A percentile compares a stretch with the other conserved stretches of the same genome.
Conservation (phyloP, 53 echinoderm and acorn worm genomes). For the Echinarachnius parma region DNA sequence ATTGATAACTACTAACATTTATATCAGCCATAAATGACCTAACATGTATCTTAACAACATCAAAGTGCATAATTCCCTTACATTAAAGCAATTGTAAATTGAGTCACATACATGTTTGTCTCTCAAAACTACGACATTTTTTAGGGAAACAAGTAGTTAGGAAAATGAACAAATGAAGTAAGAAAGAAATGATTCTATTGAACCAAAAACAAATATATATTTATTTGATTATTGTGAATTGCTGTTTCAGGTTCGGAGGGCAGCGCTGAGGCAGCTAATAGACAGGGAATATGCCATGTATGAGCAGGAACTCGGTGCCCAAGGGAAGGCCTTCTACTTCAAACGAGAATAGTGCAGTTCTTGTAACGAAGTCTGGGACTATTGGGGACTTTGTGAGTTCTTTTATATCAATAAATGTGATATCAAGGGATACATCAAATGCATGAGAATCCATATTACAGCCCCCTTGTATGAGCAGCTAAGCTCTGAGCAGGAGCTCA, state of each 20-base stretch:
- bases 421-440: no score
- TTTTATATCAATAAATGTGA: no score
- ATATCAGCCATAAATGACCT: neutral
- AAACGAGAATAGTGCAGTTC: constrained; percentile 84
- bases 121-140: neutral
- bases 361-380: no score
- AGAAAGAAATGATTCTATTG: no score
- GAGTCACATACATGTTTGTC: neutral
- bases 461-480: no score
- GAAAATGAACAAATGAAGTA: neutral
- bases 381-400: no score
- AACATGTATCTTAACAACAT: no score
- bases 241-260: constrained; percentile 70
- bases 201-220: neutral
- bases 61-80: no score
- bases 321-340: constrained; percentile 96
- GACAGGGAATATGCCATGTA: constrained; percentile 72
- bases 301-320: constrained; percentile 72
- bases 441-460: no score
- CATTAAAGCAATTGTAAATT: no score
- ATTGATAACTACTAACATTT: neutral
- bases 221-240: neutral
- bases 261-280: constrained; percentile 69
- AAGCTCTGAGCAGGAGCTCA: constrained; percentile 82
- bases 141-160: neutral